Evolutionary conservation across 2,113 vertebrate species (phyloP), one percentile per base, ranked within the genome.

Genomic region (Megaleporinus macrocephalus): DNA sequence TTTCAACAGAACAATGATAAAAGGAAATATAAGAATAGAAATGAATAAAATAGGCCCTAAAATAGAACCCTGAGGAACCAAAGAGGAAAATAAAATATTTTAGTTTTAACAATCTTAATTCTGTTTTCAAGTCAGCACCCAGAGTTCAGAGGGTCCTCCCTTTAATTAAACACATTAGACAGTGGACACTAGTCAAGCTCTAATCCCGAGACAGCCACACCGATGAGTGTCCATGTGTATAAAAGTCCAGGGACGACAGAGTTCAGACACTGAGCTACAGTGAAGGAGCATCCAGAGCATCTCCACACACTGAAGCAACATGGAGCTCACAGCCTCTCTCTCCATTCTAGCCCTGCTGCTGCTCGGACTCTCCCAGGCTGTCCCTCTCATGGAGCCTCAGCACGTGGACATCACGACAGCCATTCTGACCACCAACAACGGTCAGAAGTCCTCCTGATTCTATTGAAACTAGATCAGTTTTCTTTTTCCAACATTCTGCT

Each of bases 321-420:
- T 89, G 86, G 76, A 82, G 18, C 76, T 73, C 63, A 87, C 13
- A 85, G 65, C 63, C 12, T 71, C 78, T 57, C 57, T 83, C 57
- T 73, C 78, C 47, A 51, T 86, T 80, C 80, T 84, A 15, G 65
- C 49, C 49, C 13, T 70, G 15, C 47, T 87, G 62, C 63, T 89
- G 70, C 11, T 84, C 61, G 84, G 82, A 57, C 47, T 85, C 24
- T 78, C 79, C 1, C 49, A 51, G 14, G 49, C 49, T 15, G 49
- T 51, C 49, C 49, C 49, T 51, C 49, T 51, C 49, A 51, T 51
- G 13, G 49, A 51, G 49, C 49, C 49, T 51, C 49, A 51, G 14
- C 16, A 7, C 9, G 49, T 51, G 49, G 49, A 51, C 49, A 51
- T 51, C 49, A 51, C 49, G 18, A 5, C 14, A 51, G 9, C 1